These are phyloP conservation scores for Heterohyrax brucei DNA, from an alignment of 2,797 vertebrate species.

Conservation along the genomic window DNA sequence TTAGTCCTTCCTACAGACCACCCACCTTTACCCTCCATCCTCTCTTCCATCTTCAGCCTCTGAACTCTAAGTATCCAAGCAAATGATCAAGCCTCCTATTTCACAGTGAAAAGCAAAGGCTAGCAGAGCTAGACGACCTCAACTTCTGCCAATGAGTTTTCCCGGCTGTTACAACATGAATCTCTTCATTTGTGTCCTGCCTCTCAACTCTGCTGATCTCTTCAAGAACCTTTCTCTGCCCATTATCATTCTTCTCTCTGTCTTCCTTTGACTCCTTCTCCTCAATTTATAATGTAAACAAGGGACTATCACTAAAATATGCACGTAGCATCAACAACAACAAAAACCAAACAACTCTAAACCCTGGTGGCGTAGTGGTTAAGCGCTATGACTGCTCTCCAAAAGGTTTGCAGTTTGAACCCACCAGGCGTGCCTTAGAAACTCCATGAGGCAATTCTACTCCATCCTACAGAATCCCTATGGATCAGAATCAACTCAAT, in stretches of 20 bases:
- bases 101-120: conserved; percentile 5
- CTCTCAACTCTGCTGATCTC: not conserved
- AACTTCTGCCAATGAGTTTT: conserved; percentile 10
- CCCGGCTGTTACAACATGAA: not conserved
- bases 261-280: not conserved
- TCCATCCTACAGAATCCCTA: no score
- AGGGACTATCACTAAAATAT: not conserved
- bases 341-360: not conserved
- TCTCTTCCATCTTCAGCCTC: not conserved
- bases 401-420: no score
- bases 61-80: not conserved
- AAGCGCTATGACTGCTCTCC: no score
- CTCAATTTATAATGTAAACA: not conserved
- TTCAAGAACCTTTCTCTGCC: not conserved
- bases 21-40: not conserved
- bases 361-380: no score
- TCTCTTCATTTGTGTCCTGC: not conserved
- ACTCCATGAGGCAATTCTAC: no score
- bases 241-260: not conserved
- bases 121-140: conserved; percentile 10
- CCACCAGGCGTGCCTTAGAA: no score
- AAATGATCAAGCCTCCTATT: conserved; percentile 15
- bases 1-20: not conserved
- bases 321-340: not conserved
- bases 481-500: no score